Evolutionary conservation across 35 echinoderm and acorn worm genomes (phyloP).

Genomic region (Holothuria glaberrima): DNA sequence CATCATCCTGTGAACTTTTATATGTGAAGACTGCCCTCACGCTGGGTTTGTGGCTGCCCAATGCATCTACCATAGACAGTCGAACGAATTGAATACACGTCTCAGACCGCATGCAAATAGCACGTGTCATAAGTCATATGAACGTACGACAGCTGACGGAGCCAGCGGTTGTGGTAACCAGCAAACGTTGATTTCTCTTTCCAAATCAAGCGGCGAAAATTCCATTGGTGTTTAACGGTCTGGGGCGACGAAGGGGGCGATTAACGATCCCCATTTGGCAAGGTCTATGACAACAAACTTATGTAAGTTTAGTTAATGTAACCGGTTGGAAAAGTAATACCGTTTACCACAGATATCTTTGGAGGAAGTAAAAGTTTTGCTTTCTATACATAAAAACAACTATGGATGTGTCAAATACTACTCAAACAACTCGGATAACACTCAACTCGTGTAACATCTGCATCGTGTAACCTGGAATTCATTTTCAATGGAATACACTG

Average conservation of each 20-base stretch:
- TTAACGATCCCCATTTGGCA: slow-evolving; percentile 44
- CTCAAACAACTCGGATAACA: too few relatives aligned
- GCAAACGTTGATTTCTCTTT: slow-evolving; percentile 39
- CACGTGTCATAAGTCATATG: slow-evolving; percentile 57
- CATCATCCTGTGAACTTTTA: background rate
- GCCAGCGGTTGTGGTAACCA: slow-evolving; percentile 32
- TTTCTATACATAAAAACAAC: too few relatives aligned
- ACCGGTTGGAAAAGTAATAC: background rate
- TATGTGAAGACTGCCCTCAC: background rate
- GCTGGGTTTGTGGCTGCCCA: background rate
- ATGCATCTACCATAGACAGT: background rate
- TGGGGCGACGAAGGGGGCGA: slow-evolving; percentile 51
- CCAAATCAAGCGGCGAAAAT: slow-evolving; percentile 55
- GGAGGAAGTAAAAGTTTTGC: background rate
- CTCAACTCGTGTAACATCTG: too few relatives aligned
- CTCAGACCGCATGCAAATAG: slow-evolving; percentile 43
- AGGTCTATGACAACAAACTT: slow-evolving; percentile 39
- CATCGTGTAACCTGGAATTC: too few relatives aligned
- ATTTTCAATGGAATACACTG: background rate
- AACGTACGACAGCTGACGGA: slow-evolving; percentile 48
- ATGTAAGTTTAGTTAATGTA: slow-evolving; percentile 38
- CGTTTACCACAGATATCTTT: slow-evolving; percentile 4
- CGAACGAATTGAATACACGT: background rate
- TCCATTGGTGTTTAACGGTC: slow-evolving; percentile 51
- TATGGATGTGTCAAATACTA: too few relatives aligned